These are phyloP conservation scores for Ormia ochracea DNA, from an alignment of 2,888 invertebrate genomes.

Conservation along the genomic window DNA sequence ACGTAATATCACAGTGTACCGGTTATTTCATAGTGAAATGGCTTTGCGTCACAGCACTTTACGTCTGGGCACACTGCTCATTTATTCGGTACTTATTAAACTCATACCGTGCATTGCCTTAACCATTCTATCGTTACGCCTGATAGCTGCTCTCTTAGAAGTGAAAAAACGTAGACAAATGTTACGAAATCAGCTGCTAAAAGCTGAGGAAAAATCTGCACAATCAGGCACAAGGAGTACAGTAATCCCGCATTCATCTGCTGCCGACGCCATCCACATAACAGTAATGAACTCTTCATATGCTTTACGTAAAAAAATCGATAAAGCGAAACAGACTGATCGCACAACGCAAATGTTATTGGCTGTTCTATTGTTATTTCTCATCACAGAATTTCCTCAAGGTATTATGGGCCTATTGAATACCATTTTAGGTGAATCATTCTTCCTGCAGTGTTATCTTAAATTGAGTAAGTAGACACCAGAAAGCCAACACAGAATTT, in stretches of 20 bases:
- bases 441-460: conserved; percentile 88
- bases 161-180: conserved; percentile 86
- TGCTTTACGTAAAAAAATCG: conserved; percentile 72
- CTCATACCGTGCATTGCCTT: conserved; percentile 92
- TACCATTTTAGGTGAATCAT: conserved; percentile 84
- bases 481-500: no score
- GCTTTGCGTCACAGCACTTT: conserved; percentile 80
- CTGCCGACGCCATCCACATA: conserved; percentile 66
- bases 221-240: conserved; percentile 65
- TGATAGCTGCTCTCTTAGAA: conserved; percentile 87
- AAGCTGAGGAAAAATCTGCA: conserved; percentile 47
- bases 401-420: conserved; percentile 87
- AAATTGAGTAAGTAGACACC: conserved; percentile 82
- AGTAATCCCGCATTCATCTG: conserved; percentile 65
- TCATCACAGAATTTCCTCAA: conserved; percentile 93
- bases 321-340: conserved; percentile 83
- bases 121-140: conserved; percentile 86
- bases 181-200: conserved; percentile 74
- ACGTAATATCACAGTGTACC: conserved; percentile 83
- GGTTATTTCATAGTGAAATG: conserved; percentile 82
- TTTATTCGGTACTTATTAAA: conserved; percentile 94
- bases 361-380: conserved; percentile 89
- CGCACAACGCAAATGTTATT: conserved; percentile 93
- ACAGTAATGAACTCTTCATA: conserved; percentile 37
- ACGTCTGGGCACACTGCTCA: conserved; percentile 88